A percentile compares a stretch with the other conserved stretches of the same genome.
Evolutionary conservation across 2,888 invertebrate species (phyloP).

Genomic region (Monoplex corrugatus): DNA sequence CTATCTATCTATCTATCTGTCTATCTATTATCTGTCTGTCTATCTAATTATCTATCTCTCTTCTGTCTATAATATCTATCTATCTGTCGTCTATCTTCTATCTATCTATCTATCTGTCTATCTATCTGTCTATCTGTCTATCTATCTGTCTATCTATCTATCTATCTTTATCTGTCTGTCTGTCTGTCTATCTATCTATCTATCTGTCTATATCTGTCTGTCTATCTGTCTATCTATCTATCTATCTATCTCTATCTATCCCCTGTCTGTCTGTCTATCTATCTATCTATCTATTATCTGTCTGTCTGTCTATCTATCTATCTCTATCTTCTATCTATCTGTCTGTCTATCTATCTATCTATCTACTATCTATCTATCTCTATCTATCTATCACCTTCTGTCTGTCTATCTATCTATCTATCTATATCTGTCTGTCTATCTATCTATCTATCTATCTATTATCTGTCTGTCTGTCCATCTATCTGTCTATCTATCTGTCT

Average conservation of each 20-base stretch:
- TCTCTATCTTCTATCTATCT: constrained; percentile 1
- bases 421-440: no score
- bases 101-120: background rate
- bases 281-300: background rate
- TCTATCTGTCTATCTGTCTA: background rate
- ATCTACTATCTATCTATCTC: background rate
- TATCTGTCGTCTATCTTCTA: background rate
- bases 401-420: background rate
- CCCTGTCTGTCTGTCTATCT: background rate
- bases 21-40: background rate
- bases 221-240: background rate
- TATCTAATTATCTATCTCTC: background rate
- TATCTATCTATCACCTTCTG: background rate
- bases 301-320: background rate
- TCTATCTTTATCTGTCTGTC: background rate
- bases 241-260: background rate
- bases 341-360: background rate
- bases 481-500: no score
- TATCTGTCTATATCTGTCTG: background rate
- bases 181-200: background rate
- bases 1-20: no score
- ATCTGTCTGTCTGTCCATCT: no score
- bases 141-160: background rate
- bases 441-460: no score
- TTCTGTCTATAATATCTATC: background rate